A percentile compares a stretch with the other conserved stretches of the same genome.
phyloP scores from a whole-genome alignment of 2,797 vertebrate species.

The Parauchenoglanis punctatus region DNA sequence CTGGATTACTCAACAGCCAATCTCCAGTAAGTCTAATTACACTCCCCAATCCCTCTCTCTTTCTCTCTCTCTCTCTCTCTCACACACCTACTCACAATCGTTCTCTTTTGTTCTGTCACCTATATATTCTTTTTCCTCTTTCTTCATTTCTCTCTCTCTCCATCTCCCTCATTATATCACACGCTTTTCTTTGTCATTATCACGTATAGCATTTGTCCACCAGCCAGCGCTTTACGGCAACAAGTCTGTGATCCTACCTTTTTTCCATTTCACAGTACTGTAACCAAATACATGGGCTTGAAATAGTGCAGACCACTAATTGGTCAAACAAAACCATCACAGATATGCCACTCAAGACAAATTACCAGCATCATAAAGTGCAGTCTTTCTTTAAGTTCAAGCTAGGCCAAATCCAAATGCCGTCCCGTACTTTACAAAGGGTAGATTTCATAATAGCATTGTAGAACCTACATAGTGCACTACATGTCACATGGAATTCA shows the following conservation, averaged over 20 bases:
- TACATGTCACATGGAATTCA: too few species aligned
- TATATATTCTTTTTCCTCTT: neutral
- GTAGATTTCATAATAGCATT: neutral
- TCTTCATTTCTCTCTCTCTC: neutral
- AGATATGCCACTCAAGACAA: too few species aligned
- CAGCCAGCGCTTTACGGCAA: neutral
- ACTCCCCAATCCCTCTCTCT: neutral
- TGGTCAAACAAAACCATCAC: too few species aligned
- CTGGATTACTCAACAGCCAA: slow-evolving; percentile 34
- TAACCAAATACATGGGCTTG: neutral
- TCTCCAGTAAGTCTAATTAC: slow-evolving; percentile 33
- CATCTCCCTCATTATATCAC: neutral
- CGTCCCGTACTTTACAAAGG: too few species aligned
- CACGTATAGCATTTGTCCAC: neutral
- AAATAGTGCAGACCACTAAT: neutral
- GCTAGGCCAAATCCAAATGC: neutral
- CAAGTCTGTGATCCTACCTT: neutral
- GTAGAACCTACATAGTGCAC: neutral
- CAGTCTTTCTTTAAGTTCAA: neutral
- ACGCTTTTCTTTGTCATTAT: neutral
- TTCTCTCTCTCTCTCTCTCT: neutral
- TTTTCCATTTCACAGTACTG: neutral
- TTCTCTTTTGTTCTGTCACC: neutral
- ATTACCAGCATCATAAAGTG: too few species aligned
- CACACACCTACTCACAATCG: neutral